Conservation (phyloP, 2,113 vertebrate genomes). For the Podocnemis expansa region DNA sequence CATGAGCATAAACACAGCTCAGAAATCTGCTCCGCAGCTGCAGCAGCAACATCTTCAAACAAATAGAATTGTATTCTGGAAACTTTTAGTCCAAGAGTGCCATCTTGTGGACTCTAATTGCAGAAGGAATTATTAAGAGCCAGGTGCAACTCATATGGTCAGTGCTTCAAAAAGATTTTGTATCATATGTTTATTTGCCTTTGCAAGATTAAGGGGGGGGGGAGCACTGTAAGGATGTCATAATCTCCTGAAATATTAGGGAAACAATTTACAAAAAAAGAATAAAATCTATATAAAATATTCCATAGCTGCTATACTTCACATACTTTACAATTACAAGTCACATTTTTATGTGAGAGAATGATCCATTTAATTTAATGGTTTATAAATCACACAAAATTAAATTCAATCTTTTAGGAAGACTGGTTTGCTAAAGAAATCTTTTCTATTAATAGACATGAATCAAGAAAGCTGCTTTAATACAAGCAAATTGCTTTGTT, state of each 20-base stretch:
- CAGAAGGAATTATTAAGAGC: not conserved
- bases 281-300: conserved; percentile 42
- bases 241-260: not conserved
- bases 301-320: conserved; percentile 30
- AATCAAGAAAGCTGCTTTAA: not conserved
- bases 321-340: conserved; percentile 28
- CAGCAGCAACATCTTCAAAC: not conserved
- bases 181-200: not conserved
- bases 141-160: not conserved
- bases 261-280: conserved; percentile 13
- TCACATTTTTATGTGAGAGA: conserved; percentile 19
- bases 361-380: conserved; percentile 53
- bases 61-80: not conserved
- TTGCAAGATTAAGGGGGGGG: not conserved
- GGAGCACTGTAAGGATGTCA: not conserved
- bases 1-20: not conserved
- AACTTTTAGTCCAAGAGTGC: conserved; percentile 62
- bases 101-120: conserved; percentile 67
- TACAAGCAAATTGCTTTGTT: not conserved
- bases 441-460: not conserved
- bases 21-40: not conserved
- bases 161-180: not conserved
- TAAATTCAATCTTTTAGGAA: conserved; percentile 52
- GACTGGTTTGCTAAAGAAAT: conserved; percentile 2
- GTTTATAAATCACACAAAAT: conserved; percentile 57